Conservation (phyloP, 2,888 invertebrate genomes). For the Sialis fuliginosa region DNA sequence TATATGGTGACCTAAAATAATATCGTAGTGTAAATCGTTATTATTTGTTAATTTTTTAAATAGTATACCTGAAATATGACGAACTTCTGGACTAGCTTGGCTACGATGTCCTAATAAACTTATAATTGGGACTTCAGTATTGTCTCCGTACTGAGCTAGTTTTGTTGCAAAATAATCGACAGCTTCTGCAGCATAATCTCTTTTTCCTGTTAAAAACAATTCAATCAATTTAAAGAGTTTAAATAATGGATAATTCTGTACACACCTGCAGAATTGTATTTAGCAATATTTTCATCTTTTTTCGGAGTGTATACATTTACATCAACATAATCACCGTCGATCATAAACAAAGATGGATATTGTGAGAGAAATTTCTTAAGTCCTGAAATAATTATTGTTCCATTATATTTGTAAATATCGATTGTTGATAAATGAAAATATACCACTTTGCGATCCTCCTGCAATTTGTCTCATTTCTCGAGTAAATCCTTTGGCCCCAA, state of each 20-base stretch:
- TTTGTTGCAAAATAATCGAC: constrained; percentile 95
- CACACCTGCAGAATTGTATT: constrained; percentile 1
- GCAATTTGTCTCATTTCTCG: constrained; percentile 96
- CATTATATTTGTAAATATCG: neutral
- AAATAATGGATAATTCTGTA: neutral
- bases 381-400: constrained; percentile 28
- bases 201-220: constrained; percentile 33
- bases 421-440: constrained; percentile 21
- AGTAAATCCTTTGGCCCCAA: constrained; percentile 97
- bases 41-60: neutral
- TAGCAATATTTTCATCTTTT: constrained; percentile 2
- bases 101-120: constrained; percentile 92
- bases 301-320: constrained; percentile 49
- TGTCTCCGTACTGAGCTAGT: constrained; percentile 86
- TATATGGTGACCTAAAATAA: constrained; percentile 54
- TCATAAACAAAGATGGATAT: constrained; percentile 89
- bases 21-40: neutral
- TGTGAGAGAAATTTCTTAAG: constrained; percentile 91
- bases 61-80: constrained; percentile 66
- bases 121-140: constrained; percentile 91
- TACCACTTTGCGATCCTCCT: constrained; percentile 85
- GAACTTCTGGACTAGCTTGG: constrained; percentile 91
- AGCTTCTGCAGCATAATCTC: constrained; percentile 89
- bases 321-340: constrained; percentile 84
- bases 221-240: too few species aligned